phyloP scores from a whole-genome alignment of 2,888 invertebrate species.

The Gymnosoma rotundatum region DNA sequence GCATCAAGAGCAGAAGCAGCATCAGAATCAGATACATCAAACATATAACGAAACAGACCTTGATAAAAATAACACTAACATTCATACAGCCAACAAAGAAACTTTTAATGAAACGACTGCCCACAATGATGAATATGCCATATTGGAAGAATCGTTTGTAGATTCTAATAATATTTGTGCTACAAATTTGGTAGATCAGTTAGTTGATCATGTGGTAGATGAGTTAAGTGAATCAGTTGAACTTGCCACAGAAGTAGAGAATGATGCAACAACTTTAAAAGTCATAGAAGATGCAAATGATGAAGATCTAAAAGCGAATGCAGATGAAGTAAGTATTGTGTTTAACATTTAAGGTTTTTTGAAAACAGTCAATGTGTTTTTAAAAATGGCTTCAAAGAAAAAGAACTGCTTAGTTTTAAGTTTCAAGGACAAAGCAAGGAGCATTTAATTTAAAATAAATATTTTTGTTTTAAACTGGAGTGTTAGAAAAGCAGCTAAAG shows the following conservation, averaged over 20 bases:
- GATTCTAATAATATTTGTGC: slow-evolving; percentile 42
- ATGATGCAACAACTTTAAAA: slow-evolving; percentile 24
- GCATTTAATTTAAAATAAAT: neutral
- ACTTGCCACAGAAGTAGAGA: slow-evolving; percentile 1
- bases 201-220: slow-evolving; percentile 64
- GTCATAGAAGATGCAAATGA: neutral
- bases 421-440: neutral
- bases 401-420: neutral
- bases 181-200: slow-evolving; percentile 60
- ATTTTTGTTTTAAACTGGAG: neutral
- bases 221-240: slow-evolving; percentile 44
- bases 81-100: slow-evolving; percentile 33
- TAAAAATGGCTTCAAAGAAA: neutral
- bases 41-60: slow-evolving; percentile 1
- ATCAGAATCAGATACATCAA: neutral
- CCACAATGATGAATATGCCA: neutral
- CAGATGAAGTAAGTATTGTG: slow-evolving; percentile 48
- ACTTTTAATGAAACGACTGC: slow-evolving; percentile 26
- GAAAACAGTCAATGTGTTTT: neutral
- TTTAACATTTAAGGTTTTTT: slow-evolving; percentile 61
- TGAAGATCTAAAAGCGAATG: neutral
- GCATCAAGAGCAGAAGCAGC: neutral
- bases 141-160: neutral
- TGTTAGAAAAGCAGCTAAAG: neutral
- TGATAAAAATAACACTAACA: slow-evolving; percentile 23